Conservation (phyloP, 2,113 vertebrate species). For the Hirundichthys speculiger region DNA sequence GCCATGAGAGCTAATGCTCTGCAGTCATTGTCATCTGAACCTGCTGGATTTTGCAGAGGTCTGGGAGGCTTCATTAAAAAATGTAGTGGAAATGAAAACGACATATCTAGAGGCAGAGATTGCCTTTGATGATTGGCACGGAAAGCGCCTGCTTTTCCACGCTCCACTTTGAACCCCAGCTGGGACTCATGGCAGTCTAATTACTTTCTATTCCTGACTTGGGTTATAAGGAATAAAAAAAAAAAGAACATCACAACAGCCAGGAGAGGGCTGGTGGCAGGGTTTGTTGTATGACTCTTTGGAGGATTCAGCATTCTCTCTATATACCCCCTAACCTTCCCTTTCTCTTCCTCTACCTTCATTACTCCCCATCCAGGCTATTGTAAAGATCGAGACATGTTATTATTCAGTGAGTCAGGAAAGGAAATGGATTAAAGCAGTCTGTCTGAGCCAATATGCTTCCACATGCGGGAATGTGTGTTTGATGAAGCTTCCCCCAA, state of each 20-base stretch:
- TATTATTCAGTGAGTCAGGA: constrained; percentile 49
- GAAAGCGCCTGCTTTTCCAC: constrained; percentile 51
- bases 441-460: constrained; percentile 60
- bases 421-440: constrained; percentile 57
- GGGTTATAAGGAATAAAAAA: constrained; percentile 25
- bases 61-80: constrained; percentile 49
- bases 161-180: constrained; percentile 75
- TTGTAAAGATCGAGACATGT: constrained; percentile 47
- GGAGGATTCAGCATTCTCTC: constrained; percentile 29
- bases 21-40: constrained; percentile 2
- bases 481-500: constrained; percentile 58
- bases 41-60: constrained; percentile 22
- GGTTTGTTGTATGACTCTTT: constrained; percentile 29
- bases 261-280: constrained; percentile 32
- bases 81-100: constrained; percentile 25
- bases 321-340: not conserved
- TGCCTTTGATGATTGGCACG: constrained; percentile 62
- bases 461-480: constrained; percentile 36
- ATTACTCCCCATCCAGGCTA: constrained; percentile 17
- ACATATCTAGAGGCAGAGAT: constrained; percentile 46
- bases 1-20: not conserved
- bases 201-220: constrained; percentile 81
- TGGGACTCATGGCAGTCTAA: constrained; percentile 71
- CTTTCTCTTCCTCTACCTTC: too few species aligned
- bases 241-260: constrained; percentile 38